Evolutionary conservation across 2,888 invertebrate species (phyloP), one percentile per base, ranked within the genome.

Genomic region (Anticlea derivata): DNA sequence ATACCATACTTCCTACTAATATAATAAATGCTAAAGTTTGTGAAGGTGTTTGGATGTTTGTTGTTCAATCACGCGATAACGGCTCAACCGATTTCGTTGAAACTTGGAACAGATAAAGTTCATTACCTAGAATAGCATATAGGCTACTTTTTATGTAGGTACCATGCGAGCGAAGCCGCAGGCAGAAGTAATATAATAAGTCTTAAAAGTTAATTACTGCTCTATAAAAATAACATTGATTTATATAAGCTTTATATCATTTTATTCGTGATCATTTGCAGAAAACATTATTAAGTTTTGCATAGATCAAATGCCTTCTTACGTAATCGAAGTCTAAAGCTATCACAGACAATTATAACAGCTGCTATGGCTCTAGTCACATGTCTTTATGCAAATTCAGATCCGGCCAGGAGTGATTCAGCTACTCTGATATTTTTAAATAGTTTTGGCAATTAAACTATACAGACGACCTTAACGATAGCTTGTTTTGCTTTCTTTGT

Each of bases 321-420:
- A 67, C 68, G 66, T 66, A 72, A 73, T 57, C 38, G 30, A 26
- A 33, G 43, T 47, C 30, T 48, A 27, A 40, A 29, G 50, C 20
- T 34, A 20, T 7, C 43, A 34, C 17, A 43, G 38, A 39, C 1
- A 5, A 52, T 3, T 17, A 6, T 20, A 53, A 17, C 34, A 52
- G 52, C 43, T 33, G 10, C 4, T 47, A 23, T 11, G 11, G 8
- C 12, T 34, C 24, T 22, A 46, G 52, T 61, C 63, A 60, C 54
- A 61, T 65, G 62, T 53, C 29, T 48, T 34, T 59, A 60, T 63
- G 56, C 40, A 58, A 60, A 65, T 58, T 49, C 34, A 40, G 52
- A 65, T 66, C 60, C 63, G 62, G 58, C 50, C 49, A 33, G 41
- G 53, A n/a, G n/a, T 62, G 60, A 61, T 47, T 64, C 63, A 63